phyloP scores from a whole-genome alignment of 1,140 invertebrate species.

The Pristionchus pacificus region DNA sequence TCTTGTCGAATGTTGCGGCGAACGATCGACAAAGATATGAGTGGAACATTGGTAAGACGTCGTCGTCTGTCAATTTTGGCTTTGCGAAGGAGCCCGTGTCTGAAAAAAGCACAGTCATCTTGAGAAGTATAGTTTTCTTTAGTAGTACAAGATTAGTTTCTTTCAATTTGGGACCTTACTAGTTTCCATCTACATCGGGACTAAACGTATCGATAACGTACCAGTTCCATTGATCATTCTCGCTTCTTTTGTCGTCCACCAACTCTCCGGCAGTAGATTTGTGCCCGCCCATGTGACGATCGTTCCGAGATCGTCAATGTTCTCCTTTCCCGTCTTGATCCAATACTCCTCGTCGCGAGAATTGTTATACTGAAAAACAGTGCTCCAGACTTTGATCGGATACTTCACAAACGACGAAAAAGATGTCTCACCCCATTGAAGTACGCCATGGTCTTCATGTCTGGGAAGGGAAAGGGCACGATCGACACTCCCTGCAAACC shows the following conservation, averaged over 20 bases:
- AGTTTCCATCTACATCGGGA: neutral
- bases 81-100: neutral
- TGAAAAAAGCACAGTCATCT: neutral
- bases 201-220: neutral
- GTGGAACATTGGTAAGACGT: neutral
- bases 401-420: neutral
- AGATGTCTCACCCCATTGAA: slow-evolving; percentile 17
- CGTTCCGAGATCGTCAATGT: slow-evolving; percentile 5
- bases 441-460: slow-evolving; percentile 24
- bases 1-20: neutral
- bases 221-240: neutral
- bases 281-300: neutral
- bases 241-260: slow-evolving; percentile 9
- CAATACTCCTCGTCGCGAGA: slow-evolving; percentile 25
- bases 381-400: neutral
- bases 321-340: slow-evolving; percentile 6
- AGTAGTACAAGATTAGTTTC: neutral
- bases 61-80: neutral
- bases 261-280: neutral
- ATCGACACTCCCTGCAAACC: slow-evolving; percentile 6
- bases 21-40: neutral
- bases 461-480: slow-evolving; percentile 23
- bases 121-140: neutral
- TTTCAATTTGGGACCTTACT: neutral
- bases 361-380: slow-evolving; percentile 26